Evolutionary conservation across 2,113 vertebrate species (phyloP), one percentile per base, ranked within the genome.

Genomic region (Pogonocichla stellata): DNA sequence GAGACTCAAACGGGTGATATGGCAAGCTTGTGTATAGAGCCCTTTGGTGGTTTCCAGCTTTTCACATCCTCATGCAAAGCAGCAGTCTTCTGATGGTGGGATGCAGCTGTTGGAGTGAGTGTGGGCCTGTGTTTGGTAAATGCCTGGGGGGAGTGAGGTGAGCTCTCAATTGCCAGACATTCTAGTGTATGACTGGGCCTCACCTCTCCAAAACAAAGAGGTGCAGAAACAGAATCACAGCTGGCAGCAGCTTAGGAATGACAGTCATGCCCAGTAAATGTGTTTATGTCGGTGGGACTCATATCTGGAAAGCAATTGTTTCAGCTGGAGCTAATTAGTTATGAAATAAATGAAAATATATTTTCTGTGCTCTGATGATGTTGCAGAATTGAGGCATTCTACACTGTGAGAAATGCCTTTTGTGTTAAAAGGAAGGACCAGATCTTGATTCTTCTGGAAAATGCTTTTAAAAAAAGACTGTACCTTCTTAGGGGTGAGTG

Each of bases 51-150:
- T 33, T 93, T 90, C 72, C 77, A 58, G 24, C 43, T 86, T 77
- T 90, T 81, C 88, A 78, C 62, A 92, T 86, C 71, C 80, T 89
- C 85, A 29, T 13, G 60, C 69, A 92, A 91, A 88, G 80, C 57
- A 91, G 66, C 24, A 24, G 12, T 53, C 72, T 95, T 96, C 77
- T 85, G 62, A 75, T 69, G 43, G 60, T 38, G 67, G 92, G 91
- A 73, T 72, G 78, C 86, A 65, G 72, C 61, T 38, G 8, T 73
- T 74, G 50, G 54, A 84, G 77, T 74, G 82, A 88, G 66, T 86
- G 74, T 31, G 43, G 65, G 56, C 33, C 11, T 22, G 18, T 86
- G 89, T 95, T 97, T 92, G 74, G 67, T 87, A 97, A 97, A 97
- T 86, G 92, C 45, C 69, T n/a, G n/a, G 14, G 80, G 79, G 82